Base-by-base conservation (phyloP, 1,140 invertebrate species). In the Diabrotica undecimpunctata region DNA sequence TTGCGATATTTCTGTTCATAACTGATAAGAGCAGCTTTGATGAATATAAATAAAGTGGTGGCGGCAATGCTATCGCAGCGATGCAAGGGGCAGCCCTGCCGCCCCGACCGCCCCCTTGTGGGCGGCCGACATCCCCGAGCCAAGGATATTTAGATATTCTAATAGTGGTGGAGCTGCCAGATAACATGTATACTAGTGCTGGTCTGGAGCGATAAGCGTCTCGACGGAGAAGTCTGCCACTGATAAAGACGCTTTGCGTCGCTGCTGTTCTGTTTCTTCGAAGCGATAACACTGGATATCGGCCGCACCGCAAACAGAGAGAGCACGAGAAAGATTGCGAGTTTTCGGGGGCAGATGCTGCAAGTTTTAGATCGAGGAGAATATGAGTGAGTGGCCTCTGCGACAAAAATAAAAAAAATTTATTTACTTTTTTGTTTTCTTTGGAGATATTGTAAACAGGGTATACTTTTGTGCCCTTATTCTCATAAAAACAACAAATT, bases 71-170 rank as follows among this genome's bases (percentile, higher is more conserved):
- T 78, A 78, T 78, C 76, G 72, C 70, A 46, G 54, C 67, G 71
- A 72, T 75, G 72, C 74, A 77, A 72, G 68, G 67, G 68, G 68
- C 55, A 36, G 61, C 54, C 39, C 36, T 12, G n/a, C 65, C 64
- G 59, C 67, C n/a, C 11, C 60, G 54, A 53, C 38, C 14, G 37
- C 39, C 63, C 62, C 61, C 66, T 39, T 56, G 66, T 62, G 72
- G 71, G 65, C 65, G 69, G 25, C 46, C 12, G 52, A 46, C 38
- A 65, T 64, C 58, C 7, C 39, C 25, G 68, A 73, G 69, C 72
- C 71, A 74, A 72, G 77, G 76, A 78, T 79, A 79, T 79, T 79
- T 79, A 79, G 77, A 79, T 79, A 79, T 79, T 79, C 77, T 79
- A 79, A 79, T 79, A 78, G 77, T 78, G 75, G 75, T 74, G 75